Evolutionary conservation across 2,888 invertebrate species (phyloP), one percentile per base, ranked within the genome.

Genomic region (Blomia tropicalis): DNA sequence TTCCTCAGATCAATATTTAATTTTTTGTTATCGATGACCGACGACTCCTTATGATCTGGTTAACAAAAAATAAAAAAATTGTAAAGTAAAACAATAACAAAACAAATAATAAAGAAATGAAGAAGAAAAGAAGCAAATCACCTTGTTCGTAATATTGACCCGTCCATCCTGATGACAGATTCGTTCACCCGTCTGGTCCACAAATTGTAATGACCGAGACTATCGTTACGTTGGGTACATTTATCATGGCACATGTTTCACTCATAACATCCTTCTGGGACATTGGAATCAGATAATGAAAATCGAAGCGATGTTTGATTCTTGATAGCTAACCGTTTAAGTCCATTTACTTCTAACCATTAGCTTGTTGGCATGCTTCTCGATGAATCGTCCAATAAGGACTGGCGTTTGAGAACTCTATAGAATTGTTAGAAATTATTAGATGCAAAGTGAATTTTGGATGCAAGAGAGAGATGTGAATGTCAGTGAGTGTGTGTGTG

Each of bases 171-270:
- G 82, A 72, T 89, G 82, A 77, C 93, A 95, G 70, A 83, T 83
- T 77, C 91, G 93, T 77, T 87, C 86, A n/a, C n/a, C n/a, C n/a
- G n/a, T n/a, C n/a, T n/a, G n/a, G n/a, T n/a, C n/a, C n/a, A n/a
- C n/a, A n/a, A n/a, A 67, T 82, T 82, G 78, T 89, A 91, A 78
- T 93, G 93, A 51, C 93, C 93, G 76, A 92, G 91, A 73, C 84
- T 83, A 79, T 93, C 92, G 77, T 93, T 83, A 66, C 91, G 79
- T 66, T 92, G 86, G 66, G 89, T 81, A 77, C 93, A 95, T 77
- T 91, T 86, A 74, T 87, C 89, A 72, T 88, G 90, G 79, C 93
- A 93, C 63, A 90, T 91, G 70, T 87, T 83, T 77, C 91, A n/a
- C n/a, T n/a, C 91, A 81, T 75, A 77, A 70, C 77, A 77, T 68